These are phyloP conservation scores for Cryptoblepharus egeriae DNA, from an alignment of 2,797 vertebrate genomes.

Conservation along the genomic window DNA sequence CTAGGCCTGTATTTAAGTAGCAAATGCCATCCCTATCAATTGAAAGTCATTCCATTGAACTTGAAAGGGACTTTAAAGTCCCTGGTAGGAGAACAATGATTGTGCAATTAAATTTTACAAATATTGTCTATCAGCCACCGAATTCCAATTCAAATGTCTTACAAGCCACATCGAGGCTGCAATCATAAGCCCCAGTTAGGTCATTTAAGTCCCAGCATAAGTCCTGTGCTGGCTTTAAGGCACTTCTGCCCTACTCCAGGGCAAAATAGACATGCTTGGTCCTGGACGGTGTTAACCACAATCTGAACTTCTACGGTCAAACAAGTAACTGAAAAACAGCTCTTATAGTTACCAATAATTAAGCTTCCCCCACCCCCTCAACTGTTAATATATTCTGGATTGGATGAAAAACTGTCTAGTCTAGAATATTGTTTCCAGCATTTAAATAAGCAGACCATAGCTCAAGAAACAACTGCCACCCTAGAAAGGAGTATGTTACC, in stretches of 20 bases:
- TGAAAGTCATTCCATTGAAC: no score
- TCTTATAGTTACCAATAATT: background rate
- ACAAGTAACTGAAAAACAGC: background rate
- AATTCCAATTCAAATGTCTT: background rate
- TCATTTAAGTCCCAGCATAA: no score
- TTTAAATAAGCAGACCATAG: background rate
- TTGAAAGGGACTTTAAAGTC: background rate
- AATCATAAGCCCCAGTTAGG: no score
- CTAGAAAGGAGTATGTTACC: background rate
- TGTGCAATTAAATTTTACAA: background rate
- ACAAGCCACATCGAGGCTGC: no score
- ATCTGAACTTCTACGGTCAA: background rate
- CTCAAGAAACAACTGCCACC: background rate
- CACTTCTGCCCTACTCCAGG: background rate
- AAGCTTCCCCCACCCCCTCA: no score
- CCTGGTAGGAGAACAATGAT: background rate
- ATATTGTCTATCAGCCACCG: background rate
- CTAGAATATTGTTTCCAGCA: background rate
- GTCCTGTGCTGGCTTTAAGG: no score
- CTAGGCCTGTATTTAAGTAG: no score
- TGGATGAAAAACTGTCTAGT: background rate
- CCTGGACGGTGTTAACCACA: background rate
- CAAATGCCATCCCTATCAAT: background rate
- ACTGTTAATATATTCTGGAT: background rate
- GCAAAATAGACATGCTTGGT: background rate